A percentile compares a stretch with the other conserved stretches of the same genome.
phyloP scores from a whole-genome alignment of 2,797 vertebrate species.

The Balearica regulorum region DNA sequence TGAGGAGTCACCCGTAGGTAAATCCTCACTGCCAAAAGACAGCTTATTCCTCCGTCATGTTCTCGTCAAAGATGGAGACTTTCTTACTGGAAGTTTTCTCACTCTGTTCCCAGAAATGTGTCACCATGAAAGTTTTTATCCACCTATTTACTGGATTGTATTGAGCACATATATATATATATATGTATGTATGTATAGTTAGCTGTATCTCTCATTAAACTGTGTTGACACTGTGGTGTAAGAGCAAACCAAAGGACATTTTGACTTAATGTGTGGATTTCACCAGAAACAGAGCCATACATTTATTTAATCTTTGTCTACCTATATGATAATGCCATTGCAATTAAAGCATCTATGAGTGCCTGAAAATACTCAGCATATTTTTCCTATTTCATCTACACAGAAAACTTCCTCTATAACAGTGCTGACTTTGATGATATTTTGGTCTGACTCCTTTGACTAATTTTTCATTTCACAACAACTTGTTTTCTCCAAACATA shows the following conservation, averaged over 20 bases:
- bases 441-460: neutral
- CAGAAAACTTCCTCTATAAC: neutral
- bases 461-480: slow-evolving; percentile 15
- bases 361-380: neutral
- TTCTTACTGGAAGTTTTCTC: neutral
- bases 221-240: neutral
- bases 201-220: neutral
- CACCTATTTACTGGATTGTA: neutral
- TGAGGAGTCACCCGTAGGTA: neutral
- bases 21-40: neutral
- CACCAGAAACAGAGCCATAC: neutral
- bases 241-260: neutral
- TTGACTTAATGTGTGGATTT: neutral
- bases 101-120: rapidly evolving
- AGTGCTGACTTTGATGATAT: neutral
- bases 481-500: neutral
- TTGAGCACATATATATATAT: neutral
- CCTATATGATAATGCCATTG: neutral
- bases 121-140: neutral
- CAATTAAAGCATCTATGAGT: neutral
- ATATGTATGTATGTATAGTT: no score
- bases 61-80: neutral
- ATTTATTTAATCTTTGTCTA: neutral
- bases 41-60: neutral
- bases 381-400: neutral